Conservation (phyloP, 2,888 invertebrate species). For the Drosophila quasianomalipes region DNA sequence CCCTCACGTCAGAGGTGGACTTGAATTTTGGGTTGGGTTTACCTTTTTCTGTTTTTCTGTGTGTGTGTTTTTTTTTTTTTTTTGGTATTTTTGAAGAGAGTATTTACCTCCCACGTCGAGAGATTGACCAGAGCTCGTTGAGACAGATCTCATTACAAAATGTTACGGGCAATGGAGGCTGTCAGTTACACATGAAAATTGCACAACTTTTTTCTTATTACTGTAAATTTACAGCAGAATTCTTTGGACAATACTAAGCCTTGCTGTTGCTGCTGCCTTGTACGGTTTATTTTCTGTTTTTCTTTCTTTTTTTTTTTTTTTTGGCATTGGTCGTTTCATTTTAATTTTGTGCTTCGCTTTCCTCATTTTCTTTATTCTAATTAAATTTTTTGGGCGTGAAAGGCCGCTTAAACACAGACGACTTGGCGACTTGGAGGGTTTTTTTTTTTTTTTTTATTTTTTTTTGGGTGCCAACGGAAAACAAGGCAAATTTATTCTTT, state of each 20-base stretch:
- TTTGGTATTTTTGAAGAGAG: not conserved
- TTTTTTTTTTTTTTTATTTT: not conserved
- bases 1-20: constrained; percentile 48
- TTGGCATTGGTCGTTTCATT: constrained; percentile 48
- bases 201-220: constrained; percentile 81
- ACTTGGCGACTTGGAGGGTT: constrained; percentile 32
- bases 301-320: constrained; percentile 5
- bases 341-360: constrained; percentile 58
- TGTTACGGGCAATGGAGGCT: constrained; percentile 55
- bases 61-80: too few species aligned
- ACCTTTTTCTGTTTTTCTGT: constrained; percentile 39
- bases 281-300: constrained; percentile 10
- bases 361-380: constrained; percentile 76
- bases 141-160: constrained; percentile 68
- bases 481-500: constrained; percentile 75
- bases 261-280: constrained; percentile 25
- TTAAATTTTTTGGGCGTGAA: constrained; percentile 70
- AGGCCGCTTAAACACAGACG: constrained; percentile 36
- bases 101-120: not conserved
- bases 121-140: constrained; percentile 33
- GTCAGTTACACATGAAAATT: constrained; percentile 83
- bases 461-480: constrained; percentile 43
- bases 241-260: constrained; percentile 52
- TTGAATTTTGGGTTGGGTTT: constrained; percentile 17
- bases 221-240: constrained; percentile 57